A percentile compares a stretch with the other conserved stretches of the same genome.
Conservation (phyloP, 2,888 invertebrate genomes). For the Malacosoma neustria region DNA sequence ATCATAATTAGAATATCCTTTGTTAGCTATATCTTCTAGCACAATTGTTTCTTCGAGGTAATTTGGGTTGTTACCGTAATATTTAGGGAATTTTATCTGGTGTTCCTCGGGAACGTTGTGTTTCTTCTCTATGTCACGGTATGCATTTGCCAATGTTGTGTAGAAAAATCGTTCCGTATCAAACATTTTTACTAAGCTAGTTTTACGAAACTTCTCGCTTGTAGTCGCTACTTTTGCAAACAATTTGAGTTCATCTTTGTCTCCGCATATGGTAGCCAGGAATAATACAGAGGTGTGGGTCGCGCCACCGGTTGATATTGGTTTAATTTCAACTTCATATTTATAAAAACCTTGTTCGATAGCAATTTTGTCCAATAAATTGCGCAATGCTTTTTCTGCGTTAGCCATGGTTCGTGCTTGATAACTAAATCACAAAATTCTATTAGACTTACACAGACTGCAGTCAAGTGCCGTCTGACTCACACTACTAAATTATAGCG, state of each 20-base stretch:
- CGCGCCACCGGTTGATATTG: conserved; percentile 29
- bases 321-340: conserved; percentile 20
- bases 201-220: conserved; percentile 8
- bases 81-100: conserved; percentile 20
- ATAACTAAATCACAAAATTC: no score
- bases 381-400: conserved; percentile 18
- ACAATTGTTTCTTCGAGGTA: conserved; percentile 28
- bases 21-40: conserved; percentile 24
- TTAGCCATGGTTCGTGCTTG: conserved; percentile 30
- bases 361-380: conserved; percentile 24
- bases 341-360: conserved; percentile 20
- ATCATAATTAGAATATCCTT: conserved; percentile 26
- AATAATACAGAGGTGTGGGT: conserved; percentile 39
- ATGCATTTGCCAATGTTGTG: conserved; percentile 10
- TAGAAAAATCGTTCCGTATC: conserved; percentile 16
- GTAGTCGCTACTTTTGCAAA: conserved; percentile 36
- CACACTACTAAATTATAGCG: no score
- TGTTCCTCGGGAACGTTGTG: conserved; percentile 16
- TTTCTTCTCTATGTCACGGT: conserved; percentile 13
- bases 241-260: conserved; percentile 24
- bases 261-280: conserved; percentile 18
- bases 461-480: no score
- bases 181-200: conserved; percentile 5
- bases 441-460: no score
- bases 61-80: conserved; percentile 19